Conservation (phyloP, 2,113 vertebrate genomes). For the Plotosus lineatus region DNA sequence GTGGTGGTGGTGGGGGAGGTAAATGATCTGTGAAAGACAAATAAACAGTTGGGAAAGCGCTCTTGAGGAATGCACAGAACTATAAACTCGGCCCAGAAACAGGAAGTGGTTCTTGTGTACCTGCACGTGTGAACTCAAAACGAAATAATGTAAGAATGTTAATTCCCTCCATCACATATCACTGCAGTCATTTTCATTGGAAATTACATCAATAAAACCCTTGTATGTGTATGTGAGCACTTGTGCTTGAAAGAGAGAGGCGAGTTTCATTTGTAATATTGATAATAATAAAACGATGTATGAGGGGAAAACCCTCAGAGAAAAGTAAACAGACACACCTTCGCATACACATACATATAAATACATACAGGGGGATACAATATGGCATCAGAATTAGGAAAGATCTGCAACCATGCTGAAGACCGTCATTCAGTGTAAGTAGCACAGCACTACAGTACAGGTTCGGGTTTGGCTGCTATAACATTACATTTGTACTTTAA, state of each 20-base stretch:
- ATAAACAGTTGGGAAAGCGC: not conserved
- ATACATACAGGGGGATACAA: not conserved
- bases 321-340: not conserved
- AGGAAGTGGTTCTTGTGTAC: conserved; percentile 22
- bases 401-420: conserved; percentile 17
- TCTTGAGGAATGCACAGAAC: conserved; percentile 9
- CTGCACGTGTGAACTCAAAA: not conserved
- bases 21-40: not conserved
- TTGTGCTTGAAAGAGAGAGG: not conserved
- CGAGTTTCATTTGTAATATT: conserved; percentile 15
- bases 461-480: not conserved
- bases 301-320: conserved; percentile 14
- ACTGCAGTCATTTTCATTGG: not conserved
- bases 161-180: conserved; percentile 1
- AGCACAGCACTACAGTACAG: not conserved
- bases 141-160: conserved; percentile 1
- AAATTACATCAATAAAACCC: conserved; percentile 16
- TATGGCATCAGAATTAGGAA: not conserved
- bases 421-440: conserved; percentile 28
- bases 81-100: not conserved
- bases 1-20: too few species aligned
- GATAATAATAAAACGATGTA: not conserved
- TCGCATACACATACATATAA: not conserved
- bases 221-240: not conserved
- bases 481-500: not conserved